Base-by-base conservation (phyloP, 2,888 invertebrate species). In the Tholera decimalis region DNA sequence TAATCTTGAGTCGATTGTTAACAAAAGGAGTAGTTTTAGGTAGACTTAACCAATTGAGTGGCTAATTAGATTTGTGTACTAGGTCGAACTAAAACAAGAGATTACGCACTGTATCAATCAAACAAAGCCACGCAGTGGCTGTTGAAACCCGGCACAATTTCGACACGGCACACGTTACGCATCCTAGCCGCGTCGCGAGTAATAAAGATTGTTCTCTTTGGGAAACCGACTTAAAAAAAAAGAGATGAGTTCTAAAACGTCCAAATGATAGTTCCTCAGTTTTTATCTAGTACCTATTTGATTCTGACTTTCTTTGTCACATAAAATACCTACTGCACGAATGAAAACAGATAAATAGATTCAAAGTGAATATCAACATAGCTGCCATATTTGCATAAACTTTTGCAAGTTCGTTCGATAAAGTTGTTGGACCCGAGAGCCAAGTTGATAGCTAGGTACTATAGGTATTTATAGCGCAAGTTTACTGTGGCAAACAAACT, bases 91-190 rank as follows among this genome's bases (percentile, higher is more conserved):
- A 85, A 88, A 87, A 88, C 88, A 88, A 88, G 89, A 93, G 92
- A 93, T 93, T 93, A 93, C 91, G 87, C 90, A 90, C 90, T 91
- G 86, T 92, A 94, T 94, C 92, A 93, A 93, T 93, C 93, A 92
- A 91, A 92, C 89, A 89, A 90, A 89, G 88, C 90, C 86, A 86
- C 91, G 91, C 91, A 93, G 92, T 85, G 82, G 71, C 82, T 85
- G 83, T 90, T 90, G 92, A 88, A 93, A 92, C 87, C 86, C 82
- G 87, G 83, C 89, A 87, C 82, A 89, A 88, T 93, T 92, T 92
- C 92, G 83, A 90, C 89, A 93, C 18, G 85, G 79, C 85, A 86
- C 87, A 87, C 77, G 87, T 90, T 91, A 89, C 87, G 87, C 88
- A 89, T 92, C 89, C 90, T 88, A 87, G 83, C 68, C 62, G 77